Percentiles rank a stretch among this genome's conserved stretches.
Evolutionary conservation across 2,113 vertebrate genomes (phyloP).

Genomic region (Rhadina sibilatrix): DNA sequence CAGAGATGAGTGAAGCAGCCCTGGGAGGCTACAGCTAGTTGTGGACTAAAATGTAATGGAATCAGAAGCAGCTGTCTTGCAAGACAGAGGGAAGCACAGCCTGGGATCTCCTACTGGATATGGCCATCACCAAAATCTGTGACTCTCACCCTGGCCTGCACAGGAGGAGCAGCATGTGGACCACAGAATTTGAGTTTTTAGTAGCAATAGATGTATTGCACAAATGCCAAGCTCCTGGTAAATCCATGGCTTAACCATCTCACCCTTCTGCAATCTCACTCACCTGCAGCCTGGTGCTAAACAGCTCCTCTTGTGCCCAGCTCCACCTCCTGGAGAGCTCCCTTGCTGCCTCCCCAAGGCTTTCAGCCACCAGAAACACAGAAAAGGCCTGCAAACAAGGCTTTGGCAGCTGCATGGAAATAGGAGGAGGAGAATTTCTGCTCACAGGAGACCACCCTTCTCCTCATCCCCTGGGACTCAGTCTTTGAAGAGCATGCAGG

Average conservation of each 20-base stretch:
- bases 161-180: neutral
- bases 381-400: neutral
- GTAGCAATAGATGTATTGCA: rapidly evolving
- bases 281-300: neutral
- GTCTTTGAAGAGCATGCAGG: rapidly evolving
- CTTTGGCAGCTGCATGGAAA: neutral
- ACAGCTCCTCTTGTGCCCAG: neutral
- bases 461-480: neutral
- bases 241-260: rapidly evolving
- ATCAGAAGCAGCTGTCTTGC: neutral
- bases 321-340: neutral
- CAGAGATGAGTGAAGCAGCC: neutral
- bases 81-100: neutral
- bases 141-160: neutral
- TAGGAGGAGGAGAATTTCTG: neutral
- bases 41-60: neutral
- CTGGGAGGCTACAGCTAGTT: neutral
- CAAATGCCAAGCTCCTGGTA: neutral
- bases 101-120: rapidly evolving
- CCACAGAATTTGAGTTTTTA: neutral
- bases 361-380: rapidly evolving
- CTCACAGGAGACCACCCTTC: neutral
- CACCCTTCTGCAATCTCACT: rapidly evolving
- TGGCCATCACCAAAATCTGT: rapidly evolving
- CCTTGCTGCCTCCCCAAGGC: neutral